Conservation (phyloP, 2,888 invertebrate species). For the Polydrusus cervinus region DNA sequence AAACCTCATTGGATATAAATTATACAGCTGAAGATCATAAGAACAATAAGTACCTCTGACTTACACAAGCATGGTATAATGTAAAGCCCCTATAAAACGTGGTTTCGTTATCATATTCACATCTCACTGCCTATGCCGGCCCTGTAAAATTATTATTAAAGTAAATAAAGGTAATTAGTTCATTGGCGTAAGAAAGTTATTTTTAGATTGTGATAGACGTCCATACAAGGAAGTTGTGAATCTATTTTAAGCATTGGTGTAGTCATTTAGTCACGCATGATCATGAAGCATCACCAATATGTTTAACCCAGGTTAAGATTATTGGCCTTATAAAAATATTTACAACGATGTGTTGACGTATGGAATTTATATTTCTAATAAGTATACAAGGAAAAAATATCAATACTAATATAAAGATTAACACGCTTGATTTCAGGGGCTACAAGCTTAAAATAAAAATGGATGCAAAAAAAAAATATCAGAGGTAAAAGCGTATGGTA, state of each 20-base stretch:
- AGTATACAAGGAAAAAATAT: too few relatives aligned
- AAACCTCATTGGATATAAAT: too few relatives aligned
- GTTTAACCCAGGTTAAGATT: slow-evolving; percentile 13
- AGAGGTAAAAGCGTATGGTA: too few relatives aligned
- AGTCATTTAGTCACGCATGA: background rate
- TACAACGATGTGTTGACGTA: background rate
- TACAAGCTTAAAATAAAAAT: too few relatives aligned
- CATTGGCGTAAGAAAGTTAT: slow-evolving; percentile 29
- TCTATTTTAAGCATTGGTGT: slow-evolving; percentile 28
- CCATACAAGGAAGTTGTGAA: slow-evolving; percentile 30
- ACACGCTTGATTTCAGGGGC: too few relatives aligned
- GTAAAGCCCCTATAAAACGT: too few relatives aligned
- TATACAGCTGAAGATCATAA: too few relatives aligned
- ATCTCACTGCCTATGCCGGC: background rate
- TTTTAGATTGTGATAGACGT: slow-evolving; percentile 33
- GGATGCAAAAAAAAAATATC: too few relatives aligned
- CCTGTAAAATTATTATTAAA: slow-evolving; percentile 5
- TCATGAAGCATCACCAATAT: slow-evolving; percentile 3
- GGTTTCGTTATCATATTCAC: too few relatives aligned
- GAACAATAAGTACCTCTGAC: too few relatives aligned
- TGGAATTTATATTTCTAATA: too few relatives aligned
- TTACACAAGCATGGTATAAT: background rate
- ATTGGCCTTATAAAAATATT: background rate
- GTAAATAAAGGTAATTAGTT: slow-evolving; percentile 3
- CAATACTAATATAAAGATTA: too few relatives aligned